Evolutionary conservation across 1,140 invertebrate genomes (phyloP).

Genomic region (Periplaneta americana): DNA sequence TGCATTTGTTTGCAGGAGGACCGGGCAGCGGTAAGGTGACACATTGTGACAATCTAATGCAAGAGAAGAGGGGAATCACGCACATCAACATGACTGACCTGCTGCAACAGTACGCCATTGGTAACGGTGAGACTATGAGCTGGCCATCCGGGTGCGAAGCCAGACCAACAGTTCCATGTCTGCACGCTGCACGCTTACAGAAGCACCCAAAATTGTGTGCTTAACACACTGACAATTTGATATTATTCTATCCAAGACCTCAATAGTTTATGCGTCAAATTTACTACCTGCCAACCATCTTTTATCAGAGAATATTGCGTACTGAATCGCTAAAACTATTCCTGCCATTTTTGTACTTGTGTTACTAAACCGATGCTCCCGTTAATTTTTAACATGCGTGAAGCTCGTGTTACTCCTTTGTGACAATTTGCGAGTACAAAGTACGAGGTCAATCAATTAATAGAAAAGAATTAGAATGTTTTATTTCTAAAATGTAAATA

Average conservation of each 20-base stretch:
- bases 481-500: too few relatives aligned
- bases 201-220: background rate
- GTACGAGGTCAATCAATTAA: too few relatives aligned
- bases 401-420: too few relatives aligned
- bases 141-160: background rate
- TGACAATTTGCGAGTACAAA: too few relatives aligned
- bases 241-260: background rate
- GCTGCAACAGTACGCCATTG: constrained; percentile 79
- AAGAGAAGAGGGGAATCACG: constrained; percentile 73
- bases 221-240: background rate
- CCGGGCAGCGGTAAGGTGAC: constrained; percentile 90
- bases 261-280: too few relatives aligned
- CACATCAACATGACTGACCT: constrained; percentile 90
- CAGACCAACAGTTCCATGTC: background rate
- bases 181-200: background rate
- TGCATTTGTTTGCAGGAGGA: constrained; percentile 57
- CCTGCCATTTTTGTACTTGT: too few relatives aligned
- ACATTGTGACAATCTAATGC: constrained; percentile 82
- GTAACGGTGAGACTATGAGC: constrained; percentile 58
- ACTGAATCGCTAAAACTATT: too few relatives aligned
- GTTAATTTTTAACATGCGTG: too few relatives aligned
- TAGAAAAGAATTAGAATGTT: too few relatives aligned
- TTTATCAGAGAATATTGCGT: too few relatives aligned
- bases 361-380: too few relatives aligned
- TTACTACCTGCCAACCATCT: too few relatives aligned